phyloP scores from a whole-genome alignment of 2,888 invertebrate genomes.

The Uloborus plumipes region DNA sequence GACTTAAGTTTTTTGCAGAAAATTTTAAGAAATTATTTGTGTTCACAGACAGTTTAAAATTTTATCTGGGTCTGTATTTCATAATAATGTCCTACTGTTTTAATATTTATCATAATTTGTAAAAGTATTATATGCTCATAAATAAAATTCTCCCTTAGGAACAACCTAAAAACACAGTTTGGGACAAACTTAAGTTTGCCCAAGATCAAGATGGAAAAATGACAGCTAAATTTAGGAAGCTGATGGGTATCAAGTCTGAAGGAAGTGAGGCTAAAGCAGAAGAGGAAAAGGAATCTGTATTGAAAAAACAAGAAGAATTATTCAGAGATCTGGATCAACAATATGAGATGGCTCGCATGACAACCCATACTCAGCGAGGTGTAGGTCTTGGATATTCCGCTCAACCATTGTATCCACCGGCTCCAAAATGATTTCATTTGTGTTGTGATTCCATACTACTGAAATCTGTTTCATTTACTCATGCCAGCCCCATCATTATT shows the following conservation, averaged over 20 bases:
- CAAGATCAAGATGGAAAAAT: slow-evolving; percentile 93
- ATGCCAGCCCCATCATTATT: too few relatives aligned
- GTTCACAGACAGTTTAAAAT: too few relatives aligned
- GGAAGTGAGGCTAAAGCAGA: slow-evolving; percentile 6
- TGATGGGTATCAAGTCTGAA: slow-evolving; percentile 91
- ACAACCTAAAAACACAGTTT: slow-evolving; percentile 74
- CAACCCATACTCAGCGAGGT: slow-evolving; percentile 93
- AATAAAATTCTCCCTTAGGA: slow-evolving; percentile 40
- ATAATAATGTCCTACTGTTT: too few relatives aligned
- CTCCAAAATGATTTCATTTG: slow-evolving; percentile 29
- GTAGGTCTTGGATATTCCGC: slow-evolving; percentile 73
- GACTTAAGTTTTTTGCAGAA: too few relatives aligned
- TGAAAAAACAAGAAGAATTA: slow-evolving; percentile 75
- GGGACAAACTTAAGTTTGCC: slow-evolving; percentile 89
- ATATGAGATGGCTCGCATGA: slow-evolving; percentile 94
- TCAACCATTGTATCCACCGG: slow-evolving; percentile 53
- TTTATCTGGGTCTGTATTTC: too few relatives aligned
- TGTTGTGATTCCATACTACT: neutral
- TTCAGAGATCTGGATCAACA: slow-evolving; percentile 95
- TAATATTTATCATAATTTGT: too few relatives aligned
- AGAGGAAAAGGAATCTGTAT: slow-evolving; percentile 66
- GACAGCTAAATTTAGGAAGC: slow-evolving; percentile 92
- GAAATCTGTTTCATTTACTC: too few relatives aligned
- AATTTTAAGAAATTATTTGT: too few relatives aligned
- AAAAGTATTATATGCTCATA: too few relatives aligned